A percentile compares a stretch with the other conserved stretches of the same genome.
These are phyloP conservation scores for Nemurella pictetii DNA, from an alignment of 2,888 invertebrate species.

Conservation along the genomic window DNA sequence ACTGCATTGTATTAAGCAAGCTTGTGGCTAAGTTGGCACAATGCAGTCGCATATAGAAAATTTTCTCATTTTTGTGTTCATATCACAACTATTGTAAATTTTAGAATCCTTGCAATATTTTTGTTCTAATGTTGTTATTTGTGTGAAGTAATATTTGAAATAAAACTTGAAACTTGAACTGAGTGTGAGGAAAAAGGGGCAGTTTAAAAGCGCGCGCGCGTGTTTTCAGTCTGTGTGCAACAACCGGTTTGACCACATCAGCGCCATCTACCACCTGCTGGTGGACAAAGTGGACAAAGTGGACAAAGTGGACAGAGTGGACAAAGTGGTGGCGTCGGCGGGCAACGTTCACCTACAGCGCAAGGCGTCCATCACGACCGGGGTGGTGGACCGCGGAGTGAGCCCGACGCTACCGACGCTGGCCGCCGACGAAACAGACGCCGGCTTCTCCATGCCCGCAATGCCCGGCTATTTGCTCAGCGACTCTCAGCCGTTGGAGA, in stretches of 20 bases:
- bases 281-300: slow-evolving; percentile 71
- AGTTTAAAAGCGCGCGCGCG: too few relatives aligned
- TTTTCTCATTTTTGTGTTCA: too few relatives aligned
- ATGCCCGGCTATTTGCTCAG: slow-evolving; percentile 58
- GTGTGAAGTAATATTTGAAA: too few relatives aligned
- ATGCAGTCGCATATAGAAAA: too few relatives aligned
- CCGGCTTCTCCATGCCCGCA: slow-evolving; percentile 58
- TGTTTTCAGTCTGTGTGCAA: slow-evolving; percentile 73
- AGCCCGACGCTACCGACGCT: slow-evolving; percentile 32
- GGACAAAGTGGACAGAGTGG: slow-evolving; percentile 49
- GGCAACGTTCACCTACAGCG: slow-evolving; percentile 23
- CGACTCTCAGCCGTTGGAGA: slow-evolving; percentile 63
- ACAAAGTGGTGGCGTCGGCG: slow-evolving; percentile 4
- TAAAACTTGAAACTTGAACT: too few relatives aligned
- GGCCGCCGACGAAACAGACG: slow-evolving; percentile 47
- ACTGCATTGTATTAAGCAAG: too few relatives aligned
- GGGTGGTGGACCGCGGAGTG: slow-evolving; percentile 62
- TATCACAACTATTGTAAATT: too few relatives aligned
- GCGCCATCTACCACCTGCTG: slow-evolving; percentile 90
- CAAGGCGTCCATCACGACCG: slow-evolving; percentile 40
- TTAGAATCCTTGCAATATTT: too few relatives aligned
- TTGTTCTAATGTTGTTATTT: too few relatives aligned
- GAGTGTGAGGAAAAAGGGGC: too few relatives aligned
- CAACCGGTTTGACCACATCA: slow-evolving; percentile 87
- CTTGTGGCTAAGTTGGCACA: too few relatives aligned